phyloP scores from a whole-genome alignment of 2,888 invertebrate genomes.

The Yponomeuta evonymella region DNA sequence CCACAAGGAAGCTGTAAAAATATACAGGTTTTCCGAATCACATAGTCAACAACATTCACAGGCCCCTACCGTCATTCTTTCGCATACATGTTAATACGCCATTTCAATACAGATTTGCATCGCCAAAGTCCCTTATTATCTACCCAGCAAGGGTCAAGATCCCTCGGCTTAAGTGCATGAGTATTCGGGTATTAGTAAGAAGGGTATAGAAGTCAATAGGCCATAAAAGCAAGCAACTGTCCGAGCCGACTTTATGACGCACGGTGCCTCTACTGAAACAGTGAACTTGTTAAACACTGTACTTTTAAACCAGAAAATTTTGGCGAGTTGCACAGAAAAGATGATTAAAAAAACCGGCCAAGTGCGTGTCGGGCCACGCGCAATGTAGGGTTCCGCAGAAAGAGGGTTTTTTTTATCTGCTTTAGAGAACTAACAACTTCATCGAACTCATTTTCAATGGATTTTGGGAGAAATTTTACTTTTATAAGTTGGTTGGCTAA shows the following conservation, averaged over 20 bases:
- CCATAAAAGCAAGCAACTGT: background rate
- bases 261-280: background rate
- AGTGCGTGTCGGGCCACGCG: no score
- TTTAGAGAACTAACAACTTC: no score
- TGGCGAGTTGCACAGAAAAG: no score
- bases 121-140: background rate
- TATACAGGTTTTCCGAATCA: background rate
- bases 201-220: conserved; percentile 1
- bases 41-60: background rate
- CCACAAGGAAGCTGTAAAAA: background rate
- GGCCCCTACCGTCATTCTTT: conserved; percentile 1
- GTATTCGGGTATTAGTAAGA: background rate
- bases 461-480: no score
- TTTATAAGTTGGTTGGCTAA: no score
- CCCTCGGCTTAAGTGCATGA: background rate
- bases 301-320: no score
- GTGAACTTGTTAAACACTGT: background rate
- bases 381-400: no score
- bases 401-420: no score
- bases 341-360: no score
- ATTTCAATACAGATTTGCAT: background rate
- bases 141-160: background rate
- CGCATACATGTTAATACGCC: background rate
- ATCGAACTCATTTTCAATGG: no score
- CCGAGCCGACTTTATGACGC: background rate